Evolutionary conservation across 2,888 invertebrate genomes (phyloP).

Genomic region (Rhagium mordax): DNA sequence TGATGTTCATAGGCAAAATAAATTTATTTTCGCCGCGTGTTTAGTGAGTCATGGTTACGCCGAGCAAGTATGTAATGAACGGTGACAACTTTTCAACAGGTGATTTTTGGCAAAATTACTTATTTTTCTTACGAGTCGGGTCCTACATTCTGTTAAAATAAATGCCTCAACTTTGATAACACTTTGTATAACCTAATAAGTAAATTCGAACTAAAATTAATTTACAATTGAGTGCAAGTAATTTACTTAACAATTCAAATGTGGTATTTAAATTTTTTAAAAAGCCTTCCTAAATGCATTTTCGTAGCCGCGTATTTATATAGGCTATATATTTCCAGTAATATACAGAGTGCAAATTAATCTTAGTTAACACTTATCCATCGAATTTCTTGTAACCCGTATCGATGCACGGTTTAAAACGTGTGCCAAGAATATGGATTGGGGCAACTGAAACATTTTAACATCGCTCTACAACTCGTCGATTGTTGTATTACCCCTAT

Average conservation of each 20-base stretch:
- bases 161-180: too few relatives aligned
- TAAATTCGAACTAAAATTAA: neutral
- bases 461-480: neutral
- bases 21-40: too few relatives aligned
- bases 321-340: slow-evolving; percentile 35
- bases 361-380: slow-evolving; percentile 62
- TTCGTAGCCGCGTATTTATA: slow-evolving; percentile 4
- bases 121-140: too few relatives aligned
- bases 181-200: too few relatives aligned
- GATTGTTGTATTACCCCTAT: slow-evolving; percentile 24
- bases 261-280: neutral
- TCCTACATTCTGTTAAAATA: too few relatives aligned
- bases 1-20: too few relatives aligned
- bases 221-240: neutral
- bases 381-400: slow-evolving; percentile 64
- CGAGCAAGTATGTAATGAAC: too few relatives aligned
- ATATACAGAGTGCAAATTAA: slow-evolving; percentile 58
- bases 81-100: too few relatives aligned
- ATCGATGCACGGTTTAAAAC: slow-evolving; percentile 31
- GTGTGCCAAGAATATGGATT: slow-evolving; percentile 39
- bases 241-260: slow-evolving; percentile 7
- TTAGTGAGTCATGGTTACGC: too few relatives aligned
- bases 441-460: slow-evolving; percentile 26
- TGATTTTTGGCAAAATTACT: too few relatives aligned
- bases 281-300: neutral